These are phyloP conservation scores for Laterallus jamaicensis DNA, from an alignment of 2,113 vertebrate genomes.

Conservation along the genomic window DNA sequence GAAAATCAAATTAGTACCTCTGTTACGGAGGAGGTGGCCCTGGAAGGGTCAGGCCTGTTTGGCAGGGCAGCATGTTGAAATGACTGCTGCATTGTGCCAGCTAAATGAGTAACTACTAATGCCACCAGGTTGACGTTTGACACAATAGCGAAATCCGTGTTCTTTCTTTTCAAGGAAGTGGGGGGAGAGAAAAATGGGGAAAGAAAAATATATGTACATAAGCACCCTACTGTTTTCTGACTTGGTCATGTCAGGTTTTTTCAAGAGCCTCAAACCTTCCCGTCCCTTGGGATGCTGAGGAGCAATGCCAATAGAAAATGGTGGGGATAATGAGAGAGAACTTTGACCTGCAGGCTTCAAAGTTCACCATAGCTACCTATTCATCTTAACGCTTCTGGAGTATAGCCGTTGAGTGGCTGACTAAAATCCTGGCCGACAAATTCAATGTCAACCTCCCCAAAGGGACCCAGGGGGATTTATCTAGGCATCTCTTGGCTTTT, in stretches of 20 bases:
- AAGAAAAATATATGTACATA: constrained; percentile 38
- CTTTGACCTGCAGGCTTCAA: constrained; percentile 62
- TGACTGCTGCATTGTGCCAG: constrained; percentile 11
- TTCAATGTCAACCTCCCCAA: neutral
- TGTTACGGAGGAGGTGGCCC: neutral
- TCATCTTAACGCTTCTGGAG: constrained; percentile 64
- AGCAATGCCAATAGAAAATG: constrained; percentile 57
- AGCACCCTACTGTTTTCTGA: constrained; percentile 63
- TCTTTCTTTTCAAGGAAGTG: constrained; percentile 14
- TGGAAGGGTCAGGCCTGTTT: constrained; percentile 9
- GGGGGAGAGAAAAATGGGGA: neutral
- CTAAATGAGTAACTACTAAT: neutral
- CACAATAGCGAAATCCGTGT: constrained; percentile 38
- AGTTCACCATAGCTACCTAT: constrained; percentile 58
- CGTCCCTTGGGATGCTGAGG: constrained; percentile 31
- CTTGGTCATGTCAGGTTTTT: constrained; percentile 9
- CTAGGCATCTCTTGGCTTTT: constrained; percentile 13
- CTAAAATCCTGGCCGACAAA: neutral
- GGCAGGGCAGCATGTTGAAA: neutral
- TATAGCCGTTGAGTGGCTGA: neutral
- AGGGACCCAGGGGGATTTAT: neutral
- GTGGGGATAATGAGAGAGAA: constrained; percentile 76
- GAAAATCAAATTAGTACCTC: neutral
- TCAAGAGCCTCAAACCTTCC: constrained; percentile 45
- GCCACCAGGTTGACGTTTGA: constrained; percentile 17